A percentile compares a stretch with the other conserved stretches of the same genome.
phyloP scores from a whole-genome alignment of 2,113 vertebrate genomes.

The Raphicerus campestris region DNA sequence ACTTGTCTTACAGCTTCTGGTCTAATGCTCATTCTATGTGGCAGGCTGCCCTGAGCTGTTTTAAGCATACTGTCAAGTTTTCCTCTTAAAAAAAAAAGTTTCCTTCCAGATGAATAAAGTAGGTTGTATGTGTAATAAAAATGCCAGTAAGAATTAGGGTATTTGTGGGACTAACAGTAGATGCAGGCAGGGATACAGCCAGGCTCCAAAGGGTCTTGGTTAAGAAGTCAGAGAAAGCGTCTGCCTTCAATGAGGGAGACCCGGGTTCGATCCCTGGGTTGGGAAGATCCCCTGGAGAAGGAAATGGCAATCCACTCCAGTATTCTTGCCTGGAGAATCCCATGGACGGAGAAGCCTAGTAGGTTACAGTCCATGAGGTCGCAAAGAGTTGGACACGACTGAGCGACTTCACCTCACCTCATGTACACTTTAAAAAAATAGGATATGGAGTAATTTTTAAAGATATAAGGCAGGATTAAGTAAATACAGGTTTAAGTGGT shows the following conservation, averaged over 20 bases:
- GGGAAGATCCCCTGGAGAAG: no score
- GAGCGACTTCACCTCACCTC: no score
- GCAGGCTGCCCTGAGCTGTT: background rate
- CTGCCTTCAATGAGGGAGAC: no score
- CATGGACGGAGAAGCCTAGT: no score
- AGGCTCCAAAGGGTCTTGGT: conserved; percentile 31
- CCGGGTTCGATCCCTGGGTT: no score
- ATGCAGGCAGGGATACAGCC: background rate
- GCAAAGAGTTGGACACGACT: no score
- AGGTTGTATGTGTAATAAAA: background rate
- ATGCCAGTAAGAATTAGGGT: background rate
- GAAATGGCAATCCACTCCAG: no score
- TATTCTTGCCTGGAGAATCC: no score
- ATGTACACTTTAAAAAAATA: conserved; percentile 29
- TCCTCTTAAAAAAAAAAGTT: background rate
- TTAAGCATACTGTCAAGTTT: background rate
- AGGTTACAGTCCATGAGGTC: no score
- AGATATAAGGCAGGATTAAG: conserved; percentile 5
- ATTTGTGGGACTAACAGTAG: background rate
- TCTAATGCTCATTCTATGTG: background rate
- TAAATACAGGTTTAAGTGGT: conserved; percentile 10
- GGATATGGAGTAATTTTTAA: background rate
- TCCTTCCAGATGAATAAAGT: background rate
- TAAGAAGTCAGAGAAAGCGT: background rate
- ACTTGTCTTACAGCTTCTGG: conserved; percentile 8